Conservation (phyloP, 2,888 invertebrate genomes). For the Cheilosia soror region DNA sequence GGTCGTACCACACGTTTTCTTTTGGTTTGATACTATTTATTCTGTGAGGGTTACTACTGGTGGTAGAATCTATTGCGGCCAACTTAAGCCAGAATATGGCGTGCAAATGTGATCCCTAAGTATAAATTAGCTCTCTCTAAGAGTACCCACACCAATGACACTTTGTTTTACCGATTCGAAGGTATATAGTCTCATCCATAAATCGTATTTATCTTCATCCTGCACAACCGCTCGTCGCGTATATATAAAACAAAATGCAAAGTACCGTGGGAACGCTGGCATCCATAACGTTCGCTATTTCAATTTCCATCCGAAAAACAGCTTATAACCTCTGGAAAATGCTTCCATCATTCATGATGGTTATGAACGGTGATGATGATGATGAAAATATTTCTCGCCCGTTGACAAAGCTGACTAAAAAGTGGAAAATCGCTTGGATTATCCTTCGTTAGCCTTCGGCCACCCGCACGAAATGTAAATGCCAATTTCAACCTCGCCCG, state of each 20-base stretch:
- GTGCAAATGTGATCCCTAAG: background rate
- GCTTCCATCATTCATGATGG: slow-evolving; percentile 45
- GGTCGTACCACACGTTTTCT: no score
- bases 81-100: no score
- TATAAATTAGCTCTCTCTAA: slow-evolving; percentile 3
- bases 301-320: slow-evolving; percentile 56
- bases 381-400: slow-evolving; percentile 33
- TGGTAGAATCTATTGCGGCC: no score
- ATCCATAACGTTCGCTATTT: slow-evolving; percentile 43
- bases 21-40: no score
- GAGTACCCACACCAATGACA: background rate
- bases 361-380: slow-evolving; percentile 46
- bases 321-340: slow-evolving; percentile 40
- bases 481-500: slow-evolving; percentile 1
- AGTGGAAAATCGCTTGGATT: slow-evolving; percentile 64
- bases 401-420: slow-evolving; percentile 59
- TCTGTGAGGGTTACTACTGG: no score
- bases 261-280: slow-evolving; percentile 63
- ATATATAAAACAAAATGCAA: slow-evolving; percentile 58
- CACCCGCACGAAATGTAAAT: slow-evolving; percentile 44
- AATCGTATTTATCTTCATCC: slow-evolving; percentile 41
- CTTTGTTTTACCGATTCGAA: background rate
- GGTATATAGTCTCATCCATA: slow-evolving; percentile 35
- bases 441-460: slow-evolving; percentile 42
- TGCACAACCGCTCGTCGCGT: background rate